phyloP scores from a whole-genome alignment of 1,140 invertebrate species.

The Cylas formicarius region DNA sequence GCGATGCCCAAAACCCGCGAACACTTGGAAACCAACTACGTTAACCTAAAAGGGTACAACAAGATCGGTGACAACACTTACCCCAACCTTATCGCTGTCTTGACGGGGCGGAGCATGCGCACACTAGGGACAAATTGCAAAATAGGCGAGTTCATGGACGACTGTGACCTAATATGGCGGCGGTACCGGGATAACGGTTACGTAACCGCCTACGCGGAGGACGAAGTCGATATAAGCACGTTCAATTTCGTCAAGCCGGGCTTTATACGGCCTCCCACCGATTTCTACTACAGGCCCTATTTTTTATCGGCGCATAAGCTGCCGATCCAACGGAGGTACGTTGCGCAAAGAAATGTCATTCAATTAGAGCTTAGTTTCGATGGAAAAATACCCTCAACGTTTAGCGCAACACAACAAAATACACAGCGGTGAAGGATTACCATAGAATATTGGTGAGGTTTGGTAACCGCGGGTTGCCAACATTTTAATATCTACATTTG shows the following conservation, averaged over 20 bases:
- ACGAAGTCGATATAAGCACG: constrained; percentile 50
- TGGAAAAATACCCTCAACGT: too few species aligned
- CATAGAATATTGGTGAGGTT: too few species aligned
- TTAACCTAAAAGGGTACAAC: constrained; percentile 54
- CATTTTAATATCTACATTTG: too few species aligned
- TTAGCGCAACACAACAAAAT: too few species aligned
- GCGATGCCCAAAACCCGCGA: constrained; percentile 66
- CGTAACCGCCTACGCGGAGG: constrained; percentile 58
- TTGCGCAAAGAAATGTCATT: too few species aligned
- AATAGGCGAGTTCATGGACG: constrained; percentile 44
- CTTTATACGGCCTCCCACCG: constrained; percentile 59
- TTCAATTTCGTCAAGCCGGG: constrained; percentile 59
- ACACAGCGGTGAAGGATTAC: too few species aligned
- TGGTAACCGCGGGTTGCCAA: too few species aligned
- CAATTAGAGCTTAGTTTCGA: too few species aligned
- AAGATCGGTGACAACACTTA: constrained; percentile 75
- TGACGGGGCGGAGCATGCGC: constrained; percentile 54
- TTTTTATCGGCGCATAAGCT: constrained; percentile 50
- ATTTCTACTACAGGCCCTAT: constrained; percentile 67
- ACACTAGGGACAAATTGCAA: constrained; percentile 46
- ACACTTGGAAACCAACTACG: constrained; percentile 52
- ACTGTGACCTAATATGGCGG: constrained; percentile 58
- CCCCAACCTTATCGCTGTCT: constrained; percentile 70
- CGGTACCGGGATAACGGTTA: constrained; percentile 52
- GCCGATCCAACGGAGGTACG: constrained; percentile 37